Base-by-base conservation (phyloP, 2,113 vertebrate genomes). In the Ploceus nigricollis region DNA sequence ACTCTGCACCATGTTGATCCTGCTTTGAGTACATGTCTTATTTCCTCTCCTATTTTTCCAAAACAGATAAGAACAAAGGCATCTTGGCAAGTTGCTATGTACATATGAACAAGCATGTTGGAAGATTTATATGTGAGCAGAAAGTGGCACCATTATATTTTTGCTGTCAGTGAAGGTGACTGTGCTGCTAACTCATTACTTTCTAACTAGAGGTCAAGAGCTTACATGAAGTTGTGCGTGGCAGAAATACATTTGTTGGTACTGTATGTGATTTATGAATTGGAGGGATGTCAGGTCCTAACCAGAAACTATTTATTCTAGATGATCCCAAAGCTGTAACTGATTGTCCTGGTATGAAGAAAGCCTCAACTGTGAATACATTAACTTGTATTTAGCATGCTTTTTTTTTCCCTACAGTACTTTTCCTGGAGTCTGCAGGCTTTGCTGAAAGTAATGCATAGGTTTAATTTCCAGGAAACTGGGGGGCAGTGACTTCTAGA, bases 11-110 rank as follows among this genome's bases (percentile, higher is more conserved):
- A 10, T 30, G 53, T 35, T 87, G 69, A 68, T 89, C 69, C 57
- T 89, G 22, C 81, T 68, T 64, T 61, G 48, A 92, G 77, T 31
- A 15, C 57, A 6, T 91, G 75, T 89, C 81, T 94, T 84, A 9
- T 76, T 95, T 97, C 93, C 83, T 95, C 31, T 89, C 12, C 0
- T 84, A 8, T 87, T 96, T 93, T 95, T 97, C 87, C 93, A 89
- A 91, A 91, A 87, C 3, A 4, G 65, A 87, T 84, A 51, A 93
- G 90, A 91, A 82, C 89, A 91, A 95, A 87, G 69, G 40, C 87
- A 35, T 81, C 73, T 95, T 84, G 69, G 65, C 93, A 65, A 65
- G 66, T 78, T 76, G 57, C 87, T 93, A 13, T 44, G 44, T 83
- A 68, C 72, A 15, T 90, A 61, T 22, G 53, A 82, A 53, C 30